A percentile compares a stretch with the other conserved stretches of the same genome.
Evolutionary conservation across 2,888 invertebrate species (phyloP).

Genomic region (Stramonita haemastoma): DNA sequence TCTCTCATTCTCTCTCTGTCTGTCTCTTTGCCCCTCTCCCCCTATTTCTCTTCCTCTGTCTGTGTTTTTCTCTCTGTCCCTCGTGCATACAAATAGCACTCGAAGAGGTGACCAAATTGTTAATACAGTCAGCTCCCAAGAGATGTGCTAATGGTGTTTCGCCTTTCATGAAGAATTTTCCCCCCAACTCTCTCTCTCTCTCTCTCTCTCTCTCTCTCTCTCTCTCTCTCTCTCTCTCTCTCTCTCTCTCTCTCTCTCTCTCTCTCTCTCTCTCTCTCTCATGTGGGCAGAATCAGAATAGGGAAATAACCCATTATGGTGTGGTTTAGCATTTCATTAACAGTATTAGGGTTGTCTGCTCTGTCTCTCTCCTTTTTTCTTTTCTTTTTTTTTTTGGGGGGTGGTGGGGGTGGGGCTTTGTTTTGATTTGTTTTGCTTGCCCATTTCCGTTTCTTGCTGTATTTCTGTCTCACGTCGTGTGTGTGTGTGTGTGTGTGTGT

Average conservation of each 20-base stretch:
- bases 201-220: not conserved
- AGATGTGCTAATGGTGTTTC: slow-evolving; percentile 2
- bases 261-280: not conserved
- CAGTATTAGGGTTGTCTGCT: not conserved
- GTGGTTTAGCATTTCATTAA: not conserved
- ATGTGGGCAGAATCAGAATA: not conserved
- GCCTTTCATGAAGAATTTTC: not conserved
- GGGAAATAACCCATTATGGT: slow-evolving; percentile 5
- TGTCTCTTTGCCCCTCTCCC: not conserved
- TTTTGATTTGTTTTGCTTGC: not conserved
- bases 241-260: not conserved
- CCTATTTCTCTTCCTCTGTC: not conserved
- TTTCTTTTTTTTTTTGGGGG: not conserved
- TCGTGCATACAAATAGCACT: not conserved
- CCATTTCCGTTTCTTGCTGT: not conserved
- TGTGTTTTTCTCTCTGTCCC: not conserved
- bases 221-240: not conserved
- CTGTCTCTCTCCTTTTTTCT: not conserved
- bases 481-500: slow-evolving; percentile 19
- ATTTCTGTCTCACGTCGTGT: not conserved
- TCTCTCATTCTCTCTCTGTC: not conserved
- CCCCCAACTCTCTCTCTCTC: not conserved
- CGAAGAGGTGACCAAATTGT: slow-evolving; percentile 1
- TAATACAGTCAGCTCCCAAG: not conserved
- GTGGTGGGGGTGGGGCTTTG: not conserved